Evolutionary conservation across 2,888 invertebrate genomes (phyloP).

Genomic region (Nematopogon swammerdamellus): DNA sequence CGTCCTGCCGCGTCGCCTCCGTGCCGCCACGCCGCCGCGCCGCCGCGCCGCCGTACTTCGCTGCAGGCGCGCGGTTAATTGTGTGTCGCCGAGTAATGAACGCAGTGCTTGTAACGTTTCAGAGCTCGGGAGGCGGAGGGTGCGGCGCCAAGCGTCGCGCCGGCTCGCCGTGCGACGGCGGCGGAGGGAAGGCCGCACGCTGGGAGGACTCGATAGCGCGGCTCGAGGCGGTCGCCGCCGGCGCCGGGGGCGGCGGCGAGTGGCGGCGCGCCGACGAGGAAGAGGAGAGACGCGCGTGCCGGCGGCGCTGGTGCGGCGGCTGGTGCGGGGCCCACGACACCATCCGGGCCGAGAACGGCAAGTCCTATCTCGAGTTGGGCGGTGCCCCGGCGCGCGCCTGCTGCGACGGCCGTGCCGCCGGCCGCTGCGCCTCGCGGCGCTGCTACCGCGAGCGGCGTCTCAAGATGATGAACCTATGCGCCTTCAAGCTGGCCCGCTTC

Average conservation of each 20-base stretch:
- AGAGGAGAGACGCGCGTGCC: conserved; percentile 50
- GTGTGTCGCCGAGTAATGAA: no score
- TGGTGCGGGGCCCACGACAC: conserved; percentile 67
- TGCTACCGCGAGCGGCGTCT: conserved; percentile 84
- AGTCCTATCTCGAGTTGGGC: conserved; percentile 84
- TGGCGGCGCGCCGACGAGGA: conserved; percentile 56
- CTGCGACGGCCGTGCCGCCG: conserved; percentile 70
- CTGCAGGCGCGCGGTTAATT: no score
- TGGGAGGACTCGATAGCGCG: conserved; percentile 52
- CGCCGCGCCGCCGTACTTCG: no score
- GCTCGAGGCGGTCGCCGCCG: conserved; percentile 57
- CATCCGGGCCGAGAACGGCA: conserved; percentile 87
- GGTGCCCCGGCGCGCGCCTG: conserved; percentile 73
- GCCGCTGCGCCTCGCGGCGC: conserved; percentile 75
- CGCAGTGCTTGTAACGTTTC: neutral
- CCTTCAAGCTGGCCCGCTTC: conserved; percentile 85
- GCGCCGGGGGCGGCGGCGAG: conserved; percentile 60
- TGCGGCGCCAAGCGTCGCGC: conserved; percentile 50
- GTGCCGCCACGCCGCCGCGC: no score
- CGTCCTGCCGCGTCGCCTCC: neutral
- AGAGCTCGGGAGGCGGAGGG: conserved; percentile 3
- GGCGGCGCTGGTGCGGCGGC: conserved; percentile 56
- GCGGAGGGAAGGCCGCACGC: conserved; percentile 42
- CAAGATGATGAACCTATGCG: conserved; percentile 87
- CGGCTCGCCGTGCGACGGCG: conserved; percentile 48